Evolutionary conservation across 35 echinoderm and acorn worm genomes (phyloP).

Genomic region (Ophioderma brevispina): DNA sequence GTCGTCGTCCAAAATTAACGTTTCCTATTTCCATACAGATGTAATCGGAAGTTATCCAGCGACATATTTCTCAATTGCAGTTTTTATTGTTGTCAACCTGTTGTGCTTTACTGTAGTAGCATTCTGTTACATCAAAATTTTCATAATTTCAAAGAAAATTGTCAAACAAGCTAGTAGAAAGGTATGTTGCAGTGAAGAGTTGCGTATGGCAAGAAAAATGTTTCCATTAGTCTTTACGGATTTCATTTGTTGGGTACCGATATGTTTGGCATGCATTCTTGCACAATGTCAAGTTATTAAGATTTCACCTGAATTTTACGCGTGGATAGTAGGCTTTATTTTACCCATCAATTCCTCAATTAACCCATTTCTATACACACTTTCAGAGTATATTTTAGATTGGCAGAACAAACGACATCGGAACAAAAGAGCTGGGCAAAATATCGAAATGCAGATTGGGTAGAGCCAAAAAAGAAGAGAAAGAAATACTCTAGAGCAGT

Average conservation of each 20-base stretch:
- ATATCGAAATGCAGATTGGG: no score
- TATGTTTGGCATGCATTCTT: slow-evolving; percentile 54
- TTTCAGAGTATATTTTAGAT: no score
- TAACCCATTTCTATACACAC: slow-evolving; percentile 73
- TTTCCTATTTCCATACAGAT: not conserved
- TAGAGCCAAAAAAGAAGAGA: no score
- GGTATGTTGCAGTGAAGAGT: not conserved
- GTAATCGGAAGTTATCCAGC: not conserved
- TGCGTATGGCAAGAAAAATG: slow-evolving; percentile 68
- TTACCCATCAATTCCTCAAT: slow-evolving; percentile 62
- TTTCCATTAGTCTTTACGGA: slow-evolving; percentile 59
- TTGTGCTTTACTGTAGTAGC: not conserved
- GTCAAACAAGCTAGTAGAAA: not conserved
- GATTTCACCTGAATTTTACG: slow-evolving; percentile 60
- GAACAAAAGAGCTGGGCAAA: no score
- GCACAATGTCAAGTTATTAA: slow-evolving; percentile 25
- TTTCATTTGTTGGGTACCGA: slow-evolving; percentile 71
- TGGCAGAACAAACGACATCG: no score
- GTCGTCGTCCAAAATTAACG: not conserved
- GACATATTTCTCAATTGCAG: not conserved
- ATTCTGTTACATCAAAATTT: not conserved
- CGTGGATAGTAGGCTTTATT: slow-evolving; percentile 55
- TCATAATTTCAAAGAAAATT: not conserved
- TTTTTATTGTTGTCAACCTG: not conserved
- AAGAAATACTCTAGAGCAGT: no score